These are phyloP conservation scores for Paradoxurus hermaphroditus DNA, from an alignment of 2,113 vertebrate species.

Conservation along the genomic window DNA sequence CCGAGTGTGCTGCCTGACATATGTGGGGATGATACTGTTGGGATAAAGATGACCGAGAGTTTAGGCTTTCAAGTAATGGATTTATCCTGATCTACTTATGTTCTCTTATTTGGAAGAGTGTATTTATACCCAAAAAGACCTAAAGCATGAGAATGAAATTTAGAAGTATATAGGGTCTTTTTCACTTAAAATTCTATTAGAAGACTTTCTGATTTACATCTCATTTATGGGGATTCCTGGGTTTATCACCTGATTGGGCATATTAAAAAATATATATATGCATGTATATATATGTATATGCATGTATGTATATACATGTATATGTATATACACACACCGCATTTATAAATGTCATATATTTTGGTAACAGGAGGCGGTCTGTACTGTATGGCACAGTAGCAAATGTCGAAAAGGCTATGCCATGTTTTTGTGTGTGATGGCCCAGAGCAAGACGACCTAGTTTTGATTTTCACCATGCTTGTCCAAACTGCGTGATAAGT, in stretches of 20 bases:
- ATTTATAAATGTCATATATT: not conserved
- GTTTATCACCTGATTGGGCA: not conserved
- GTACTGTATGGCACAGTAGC: not conserved
- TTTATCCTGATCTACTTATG: not conserved
- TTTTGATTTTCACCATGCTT: constrained; percentile 6
- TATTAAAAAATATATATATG: not conserved
- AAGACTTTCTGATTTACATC: not conserved
- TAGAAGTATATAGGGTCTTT: not conserved
- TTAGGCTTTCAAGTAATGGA: not conserved
- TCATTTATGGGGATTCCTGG: not conserved
- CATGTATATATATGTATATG: too few relatives aligned
- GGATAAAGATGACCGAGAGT: not conserved
- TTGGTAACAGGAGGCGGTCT: not conserved
- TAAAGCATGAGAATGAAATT: not conserved
- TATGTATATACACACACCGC: not conserved
- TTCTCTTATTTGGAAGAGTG: not conserved
- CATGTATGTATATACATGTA: too few relatives aligned
- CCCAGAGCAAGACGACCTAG: not conserved
- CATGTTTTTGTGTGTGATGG: not conserved
- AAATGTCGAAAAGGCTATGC: not conserved
- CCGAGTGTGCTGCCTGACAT: not conserved
- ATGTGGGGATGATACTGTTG: not conserved
- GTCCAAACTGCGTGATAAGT: constrained; percentile 3
- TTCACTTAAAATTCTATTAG: not conserved
- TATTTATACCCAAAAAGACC: not conserved